Conservation (phyloP, 2,113 vertebrate genomes). For the Tringa solitaria region DNA sequence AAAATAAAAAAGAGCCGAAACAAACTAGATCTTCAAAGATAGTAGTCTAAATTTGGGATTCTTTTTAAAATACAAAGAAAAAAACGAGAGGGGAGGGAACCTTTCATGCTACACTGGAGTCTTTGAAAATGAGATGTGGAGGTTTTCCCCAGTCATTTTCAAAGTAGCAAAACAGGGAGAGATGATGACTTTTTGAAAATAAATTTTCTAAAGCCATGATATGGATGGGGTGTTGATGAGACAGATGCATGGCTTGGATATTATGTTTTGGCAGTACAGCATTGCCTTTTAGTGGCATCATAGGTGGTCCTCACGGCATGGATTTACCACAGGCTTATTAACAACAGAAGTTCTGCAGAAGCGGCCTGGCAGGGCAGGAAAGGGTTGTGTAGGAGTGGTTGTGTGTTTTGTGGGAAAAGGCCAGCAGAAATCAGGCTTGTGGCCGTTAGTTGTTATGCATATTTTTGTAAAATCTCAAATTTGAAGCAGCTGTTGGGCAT, state of each 20-base stretch:
- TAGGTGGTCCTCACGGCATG: background rate
- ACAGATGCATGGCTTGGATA: background rate
- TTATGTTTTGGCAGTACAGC: background rate
- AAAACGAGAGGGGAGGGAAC: rapidly evolving
- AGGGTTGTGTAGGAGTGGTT: background rate
- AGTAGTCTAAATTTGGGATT: background rate
- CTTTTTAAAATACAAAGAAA: background rate
- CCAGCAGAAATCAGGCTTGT: background rate
- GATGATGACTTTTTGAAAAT: background rate
- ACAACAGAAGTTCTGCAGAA: background rate
- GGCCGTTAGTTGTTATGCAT: background rate
- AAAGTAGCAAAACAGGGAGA: background rate
- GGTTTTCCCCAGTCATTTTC: background rate
- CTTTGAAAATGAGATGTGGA: background rate
- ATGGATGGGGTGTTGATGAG: background rate
- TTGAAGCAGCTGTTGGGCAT: background rate
- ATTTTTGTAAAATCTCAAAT: background rate
- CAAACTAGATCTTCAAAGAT: background rate
- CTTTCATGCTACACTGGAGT: background rate
- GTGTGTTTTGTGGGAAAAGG: background rate
- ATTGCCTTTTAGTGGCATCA: background rate
- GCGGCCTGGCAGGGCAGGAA: background rate
- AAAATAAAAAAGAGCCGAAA: background rate
- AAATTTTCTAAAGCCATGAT: background rate
- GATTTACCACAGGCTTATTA: background rate